Conservation (phyloP, 1,140 invertebrate species). For the Fragariocoptes setiger region DNA sequence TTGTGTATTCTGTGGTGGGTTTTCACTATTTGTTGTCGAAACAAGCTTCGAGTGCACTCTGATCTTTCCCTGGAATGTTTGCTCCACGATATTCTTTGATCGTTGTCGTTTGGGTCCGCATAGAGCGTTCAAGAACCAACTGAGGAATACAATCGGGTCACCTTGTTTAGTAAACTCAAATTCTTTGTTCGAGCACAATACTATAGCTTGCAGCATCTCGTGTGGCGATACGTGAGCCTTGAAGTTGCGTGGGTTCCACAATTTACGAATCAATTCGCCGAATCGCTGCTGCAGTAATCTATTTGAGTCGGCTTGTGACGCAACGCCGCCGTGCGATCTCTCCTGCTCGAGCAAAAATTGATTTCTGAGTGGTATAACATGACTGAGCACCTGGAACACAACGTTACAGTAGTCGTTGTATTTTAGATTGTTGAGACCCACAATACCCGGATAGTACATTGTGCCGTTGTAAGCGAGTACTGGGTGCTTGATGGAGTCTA, state of each 20-base stretch:
- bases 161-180: slow-evolving; percentile 97
- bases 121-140: slow-evolving; percentile 29
- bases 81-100: slow-evolving; percentile 25
- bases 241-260: slow-evolving; percentile 97
- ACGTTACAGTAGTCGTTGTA: slow-evolving; percentile 98
- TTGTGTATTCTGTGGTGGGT: no score
- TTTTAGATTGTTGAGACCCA: slow-evolving; percentile 94
- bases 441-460: slow-evolving; percentile 52
- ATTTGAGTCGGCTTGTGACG: slow-evolving; percentile 56
- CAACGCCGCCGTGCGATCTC: slow-evolving; percentile 45
- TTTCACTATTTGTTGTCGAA: background rate
- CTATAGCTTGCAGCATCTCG: slow-evolving; percentile 97
- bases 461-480: slow-evolving; percentile 85
- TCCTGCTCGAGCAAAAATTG: slow-evolving; percentile 68
- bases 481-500: slow-evolving; percentile 53
- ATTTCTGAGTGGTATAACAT: slow-evolving; percentile 68
- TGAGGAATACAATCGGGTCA: slow-evolving; percentile 71
- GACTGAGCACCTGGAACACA: slow-evolving; percentile 64
- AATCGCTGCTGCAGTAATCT: slow-evolving; percentile 71
- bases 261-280: slow-evolving; percentile 79
- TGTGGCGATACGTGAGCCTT: slow-evolving; percentile 98
- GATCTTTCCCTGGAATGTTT: background rate
- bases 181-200: slow-evolving; percentile 82
- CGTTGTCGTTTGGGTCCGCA: slow-evolving; percentile 31
- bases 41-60: background rate